These are phyloP conservation scores for Apaloderma vittatum DNA, from an alignment of 2,113 vertebrate genomes.

Conservation along the genomic window DNA sequence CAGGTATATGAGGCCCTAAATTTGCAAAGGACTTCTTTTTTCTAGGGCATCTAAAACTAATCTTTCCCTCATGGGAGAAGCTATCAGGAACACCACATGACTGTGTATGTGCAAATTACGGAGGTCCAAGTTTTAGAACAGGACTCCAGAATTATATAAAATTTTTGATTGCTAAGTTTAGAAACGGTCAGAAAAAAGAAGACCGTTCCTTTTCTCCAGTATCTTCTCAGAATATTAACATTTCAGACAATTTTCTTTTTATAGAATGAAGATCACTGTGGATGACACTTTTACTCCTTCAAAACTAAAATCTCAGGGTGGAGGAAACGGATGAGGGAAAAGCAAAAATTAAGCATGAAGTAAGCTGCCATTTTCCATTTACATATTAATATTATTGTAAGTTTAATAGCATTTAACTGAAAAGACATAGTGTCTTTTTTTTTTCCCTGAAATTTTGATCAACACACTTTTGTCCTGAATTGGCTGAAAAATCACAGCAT, in stretches of 20 bases:
- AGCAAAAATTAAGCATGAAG: not conserved
- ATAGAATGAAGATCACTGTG: not conserved
- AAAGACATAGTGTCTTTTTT: not conserved
- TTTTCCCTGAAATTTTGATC: not conserved
- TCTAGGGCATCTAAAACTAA: not conserved
- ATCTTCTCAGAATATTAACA: slow-evolving; percentile 63
- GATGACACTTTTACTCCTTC: not conserved
- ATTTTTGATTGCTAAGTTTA: slow-evolving; percentile 44
- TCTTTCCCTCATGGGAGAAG: not conserved
- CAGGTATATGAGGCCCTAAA: not conserved
- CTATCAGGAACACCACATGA: not conserved
- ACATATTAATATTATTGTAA: not conserved
- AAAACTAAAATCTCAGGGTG: not conserved
- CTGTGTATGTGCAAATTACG: not conserved
- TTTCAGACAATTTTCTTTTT: slow-evolving; percentile 70
- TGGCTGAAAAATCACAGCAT: not conserved
- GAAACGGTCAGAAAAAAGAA: slow-evolving; percentile 71
- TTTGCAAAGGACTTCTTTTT: not conserved
- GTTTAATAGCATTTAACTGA: not conserved
- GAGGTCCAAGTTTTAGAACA: not conserved
- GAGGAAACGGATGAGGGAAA: not conserved
- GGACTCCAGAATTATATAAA: not conserved
- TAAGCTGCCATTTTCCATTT: not conserved
- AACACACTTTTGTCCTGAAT: not conserved
- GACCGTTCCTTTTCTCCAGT: slow-evolving; percentile 70